Percentiles rank a stretch among this genome's conserved stretches.
Evolutionary conservation across 2,888 invertebrate genomes (phyloP).

Genomic region (Philhelius pedissequus): DNA sequence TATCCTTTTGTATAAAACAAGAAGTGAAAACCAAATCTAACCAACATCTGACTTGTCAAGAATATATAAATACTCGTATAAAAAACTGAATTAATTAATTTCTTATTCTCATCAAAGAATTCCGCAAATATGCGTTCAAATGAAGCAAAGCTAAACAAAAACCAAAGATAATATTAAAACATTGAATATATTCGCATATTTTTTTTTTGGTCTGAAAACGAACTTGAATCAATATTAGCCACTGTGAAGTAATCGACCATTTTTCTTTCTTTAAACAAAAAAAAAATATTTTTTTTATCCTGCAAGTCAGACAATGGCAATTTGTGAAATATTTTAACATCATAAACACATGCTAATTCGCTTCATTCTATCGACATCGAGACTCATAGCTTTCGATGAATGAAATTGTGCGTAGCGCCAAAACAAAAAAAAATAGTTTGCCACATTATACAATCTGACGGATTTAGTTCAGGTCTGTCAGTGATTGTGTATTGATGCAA

Average conservation of each 20-base stretch:
- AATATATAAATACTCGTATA: no score
- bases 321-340: background rate
- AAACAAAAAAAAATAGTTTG: background rate
- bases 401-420: background rate
- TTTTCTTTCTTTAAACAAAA: background rate
- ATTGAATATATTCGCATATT: background rate
- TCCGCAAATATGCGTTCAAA: background rate
- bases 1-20: no score
- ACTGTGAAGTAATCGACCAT: background rate
- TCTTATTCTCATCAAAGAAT: background rate
- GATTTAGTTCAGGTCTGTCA: background rate
- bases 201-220: background rate
- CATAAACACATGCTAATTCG: background rate
- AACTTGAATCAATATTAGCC: background rate
- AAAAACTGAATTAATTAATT: background rate
- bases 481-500: no score
- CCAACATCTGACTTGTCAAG: no score
- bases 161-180: background rate
- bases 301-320: background rate
- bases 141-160: background rate
- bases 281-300: background rate
- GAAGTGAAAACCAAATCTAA: no score
- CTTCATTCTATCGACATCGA: background rate
- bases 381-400: background rate
- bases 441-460: background rate